Percentiles rank a stretch among this genome's conserved stretches.
These are phyloP conservation scores for Cardinalis cardinalis DNA, from an alignment of 2,113 vertebrate species.

Conservation along the genomic window DNA sequence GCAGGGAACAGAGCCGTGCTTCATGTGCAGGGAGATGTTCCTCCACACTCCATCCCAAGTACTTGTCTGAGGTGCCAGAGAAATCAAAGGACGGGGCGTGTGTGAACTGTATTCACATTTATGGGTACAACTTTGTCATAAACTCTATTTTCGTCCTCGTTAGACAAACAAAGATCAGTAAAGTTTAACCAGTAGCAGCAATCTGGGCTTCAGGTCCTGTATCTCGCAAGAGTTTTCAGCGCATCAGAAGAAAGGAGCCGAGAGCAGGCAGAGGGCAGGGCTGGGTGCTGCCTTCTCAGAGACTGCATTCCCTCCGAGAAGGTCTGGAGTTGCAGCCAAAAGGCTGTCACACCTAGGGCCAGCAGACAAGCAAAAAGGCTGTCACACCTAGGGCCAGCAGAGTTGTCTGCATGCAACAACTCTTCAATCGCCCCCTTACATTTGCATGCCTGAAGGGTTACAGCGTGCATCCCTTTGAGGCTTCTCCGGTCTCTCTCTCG, in stretches of 20 bases:
- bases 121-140: background rate
- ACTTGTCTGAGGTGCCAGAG: background rate
- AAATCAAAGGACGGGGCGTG: background rate
- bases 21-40: fast-evolving
- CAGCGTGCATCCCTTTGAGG: background rate
- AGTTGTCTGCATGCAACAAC: background rate
- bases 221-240: background rate
- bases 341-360: background rate
- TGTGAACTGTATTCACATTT: background rate
- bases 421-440: background rate
- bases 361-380: background rate
- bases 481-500: background rate
- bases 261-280: background rate
- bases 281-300: background rate
- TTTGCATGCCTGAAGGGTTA: background rate
- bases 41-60: fast-evolving
- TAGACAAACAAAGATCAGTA: background rate
- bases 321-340: background rate
- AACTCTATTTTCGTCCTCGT: background rate
- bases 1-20: background rate
- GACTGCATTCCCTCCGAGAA: background rate
- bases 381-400: background rate
- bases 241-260: background rate
- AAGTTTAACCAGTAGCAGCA: background rate
- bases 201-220: background rate